Evolutionary conservation across 2,797 vertebrate species (phyloP), one percentile per base, ranked within the genome.

Genomic region (Staurois parvus): DNA sequence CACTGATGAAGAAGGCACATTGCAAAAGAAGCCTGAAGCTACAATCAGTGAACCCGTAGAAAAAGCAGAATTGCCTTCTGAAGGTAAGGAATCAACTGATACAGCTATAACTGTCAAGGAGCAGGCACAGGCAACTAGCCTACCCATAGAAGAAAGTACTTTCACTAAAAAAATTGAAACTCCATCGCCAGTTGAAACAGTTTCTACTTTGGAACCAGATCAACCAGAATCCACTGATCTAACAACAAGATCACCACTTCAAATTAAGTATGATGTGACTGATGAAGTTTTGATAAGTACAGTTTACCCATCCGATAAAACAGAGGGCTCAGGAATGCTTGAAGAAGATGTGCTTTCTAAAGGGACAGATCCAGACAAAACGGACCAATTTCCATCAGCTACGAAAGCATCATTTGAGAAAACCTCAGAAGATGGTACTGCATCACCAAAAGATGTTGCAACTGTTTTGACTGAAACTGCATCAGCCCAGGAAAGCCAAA

Each of bases 21-120:
- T 90, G 15, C 91, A 93, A 88, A 90, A 92, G 69, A 88, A 84
- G 34, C 66, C 85, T 10, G 21, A 62, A 56, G 90, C 90, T 5
- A 74, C 92, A 3, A 86, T 76, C 3, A 4, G 68, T 3, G 76
- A 42, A 26, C 78, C 84, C 30, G 74, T 79, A 2, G 73, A 48
- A 34, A 85, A 87, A 19, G 37, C 64, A 1, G 66, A 69, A n/a
- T 5, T 89, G 72, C 90, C 90, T 17, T 48, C 77, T 48, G 40
- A 69, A 34, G 3, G 37, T 10, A 42, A 85, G 34, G 86, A 85
- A 76, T 88, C 73, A 21, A 77, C 90, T 86, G 74, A n/a, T 40
- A 64, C 13, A n/a, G 67, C 2, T 77, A 40, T 48, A 29, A 70
- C 73, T 62, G 12, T 15, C 12, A 30, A 4, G 7, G 45, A 79